These are phyloP conservation scores for Adelphocoris suturalis DNA, from an alignment of 2,888 invertebrate species.

Conservation along the genomic window DNA sequence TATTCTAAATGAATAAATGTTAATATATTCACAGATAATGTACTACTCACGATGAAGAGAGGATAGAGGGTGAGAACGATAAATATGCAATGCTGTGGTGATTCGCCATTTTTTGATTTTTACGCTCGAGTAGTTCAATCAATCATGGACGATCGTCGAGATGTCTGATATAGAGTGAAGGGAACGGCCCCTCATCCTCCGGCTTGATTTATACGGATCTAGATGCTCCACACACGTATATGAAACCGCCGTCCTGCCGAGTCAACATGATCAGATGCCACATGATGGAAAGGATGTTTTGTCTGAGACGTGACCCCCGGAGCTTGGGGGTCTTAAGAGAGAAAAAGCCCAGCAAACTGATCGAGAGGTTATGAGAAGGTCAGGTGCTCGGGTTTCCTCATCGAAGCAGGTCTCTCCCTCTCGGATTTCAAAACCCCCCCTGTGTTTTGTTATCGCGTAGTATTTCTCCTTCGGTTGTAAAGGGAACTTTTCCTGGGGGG, in stretches of 20 bases:
- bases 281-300: conserved; percentile 17
- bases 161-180: neutral
- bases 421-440: neutral
- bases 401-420: neutral
- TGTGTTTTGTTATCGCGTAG: conserved; percentile 36
- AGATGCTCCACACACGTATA: neutral
- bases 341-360: conserved; percentile 26
- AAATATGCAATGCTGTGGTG: neutral
- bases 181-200: neutral
- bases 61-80: too few species aligned
- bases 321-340: conserved; percentile 6
- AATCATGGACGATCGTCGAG: neutral
- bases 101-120: neutral
- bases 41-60: too few species aligned
- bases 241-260: neutral
- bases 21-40: too few species aligned
- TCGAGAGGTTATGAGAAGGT: conserved; percentile 36
- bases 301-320: conserved; percentile 10
- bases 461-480: conserved; percentile 38
- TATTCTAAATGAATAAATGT: too few species aligned
- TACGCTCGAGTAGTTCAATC: neutral
- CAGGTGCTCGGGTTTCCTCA: conserved; percentile 39
- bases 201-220: neutral
- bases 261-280: conserved; percentile 7
- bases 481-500: conserved; percentile 11